Evolutionary conservation across 2,797 vertebrate species (phyloP).

Genomic region (Pseudocheirus occidentalis): DNA sequence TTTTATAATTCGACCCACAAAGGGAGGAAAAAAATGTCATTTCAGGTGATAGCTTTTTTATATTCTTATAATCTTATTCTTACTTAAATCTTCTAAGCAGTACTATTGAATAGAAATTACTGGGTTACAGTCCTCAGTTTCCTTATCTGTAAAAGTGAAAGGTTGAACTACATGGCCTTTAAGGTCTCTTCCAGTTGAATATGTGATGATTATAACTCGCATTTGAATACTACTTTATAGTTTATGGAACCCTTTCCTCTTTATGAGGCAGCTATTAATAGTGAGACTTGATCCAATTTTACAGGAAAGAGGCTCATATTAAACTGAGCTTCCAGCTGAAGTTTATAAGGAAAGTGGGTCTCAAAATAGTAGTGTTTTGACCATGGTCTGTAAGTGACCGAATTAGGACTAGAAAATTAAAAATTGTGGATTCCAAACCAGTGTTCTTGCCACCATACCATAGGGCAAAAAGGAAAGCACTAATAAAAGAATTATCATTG

Average conservation of each 20-base stretch:
- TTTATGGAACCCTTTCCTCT: neutral
- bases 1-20: neutral
- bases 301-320: neutral
- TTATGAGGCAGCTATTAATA: neutral
- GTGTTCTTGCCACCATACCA: neutral
- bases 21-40: neutral
- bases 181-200: neutral
- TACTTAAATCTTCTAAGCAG: neutral
- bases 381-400: neutral
- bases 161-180: neutral
- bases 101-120: neutral
- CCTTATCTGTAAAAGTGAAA: neutral
- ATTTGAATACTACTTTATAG: neutral
- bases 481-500: conserved; percentile 40
- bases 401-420: neutral
- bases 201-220: neutral
- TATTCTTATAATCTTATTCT: neutral
- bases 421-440: neutral
- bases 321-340: neutral
- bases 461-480: conserved; percentile 36
- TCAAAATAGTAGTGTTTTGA: neutral
- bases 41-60: neutral
- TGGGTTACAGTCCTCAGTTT: neutral
- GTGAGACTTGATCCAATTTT: neutral
- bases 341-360: neutral